phyloP scores from a whole-genome alignment of 2,113 vertebrate species.

The Rhinopomastus cyanomelas region DNA sequence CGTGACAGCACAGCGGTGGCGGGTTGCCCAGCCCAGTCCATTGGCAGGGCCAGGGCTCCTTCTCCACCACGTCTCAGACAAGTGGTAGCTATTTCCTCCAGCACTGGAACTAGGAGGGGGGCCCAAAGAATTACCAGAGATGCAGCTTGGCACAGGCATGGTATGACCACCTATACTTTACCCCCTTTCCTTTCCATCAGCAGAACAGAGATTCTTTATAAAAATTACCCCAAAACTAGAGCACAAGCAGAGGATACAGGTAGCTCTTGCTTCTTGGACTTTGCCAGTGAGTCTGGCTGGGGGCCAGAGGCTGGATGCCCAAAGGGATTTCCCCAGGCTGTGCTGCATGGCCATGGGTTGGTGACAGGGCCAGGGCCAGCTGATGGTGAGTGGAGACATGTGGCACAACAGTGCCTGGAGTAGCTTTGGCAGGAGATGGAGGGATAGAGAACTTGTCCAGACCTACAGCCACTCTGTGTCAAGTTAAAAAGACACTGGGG shows the following conservation, averaged over 20 bases:
- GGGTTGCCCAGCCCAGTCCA: background rate
- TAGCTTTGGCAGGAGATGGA: background rate
- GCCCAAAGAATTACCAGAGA: background rate
- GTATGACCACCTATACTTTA: background rate
- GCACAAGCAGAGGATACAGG: background rate
- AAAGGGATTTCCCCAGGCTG: background rate
- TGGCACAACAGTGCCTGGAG: background rate
- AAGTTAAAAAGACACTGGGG: background rate
- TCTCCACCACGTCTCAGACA: fast-evolving
- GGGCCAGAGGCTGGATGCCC: background rate
- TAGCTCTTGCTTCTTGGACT: background rate
- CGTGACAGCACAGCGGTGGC: fast-evolving
- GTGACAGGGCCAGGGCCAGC: background rate
- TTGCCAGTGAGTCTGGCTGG: background rate
- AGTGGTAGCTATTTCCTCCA: background rate
- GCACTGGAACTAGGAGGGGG: background rate
- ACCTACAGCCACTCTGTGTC: background rate
- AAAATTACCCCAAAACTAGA: background rate
- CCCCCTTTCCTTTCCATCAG: background rate
- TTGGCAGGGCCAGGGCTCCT: fast-evolving
- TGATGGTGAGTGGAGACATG: fast-evolving
- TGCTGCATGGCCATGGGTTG: background rate
- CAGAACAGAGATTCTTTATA: background rate
- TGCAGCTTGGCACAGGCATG: background rate
- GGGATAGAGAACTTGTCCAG: background rate